These are phyloP conservation scores for Mythimna loreyi DNA, from an alignment of 2,888 invertebrate species.

Conservation along the genomic window DNA sequence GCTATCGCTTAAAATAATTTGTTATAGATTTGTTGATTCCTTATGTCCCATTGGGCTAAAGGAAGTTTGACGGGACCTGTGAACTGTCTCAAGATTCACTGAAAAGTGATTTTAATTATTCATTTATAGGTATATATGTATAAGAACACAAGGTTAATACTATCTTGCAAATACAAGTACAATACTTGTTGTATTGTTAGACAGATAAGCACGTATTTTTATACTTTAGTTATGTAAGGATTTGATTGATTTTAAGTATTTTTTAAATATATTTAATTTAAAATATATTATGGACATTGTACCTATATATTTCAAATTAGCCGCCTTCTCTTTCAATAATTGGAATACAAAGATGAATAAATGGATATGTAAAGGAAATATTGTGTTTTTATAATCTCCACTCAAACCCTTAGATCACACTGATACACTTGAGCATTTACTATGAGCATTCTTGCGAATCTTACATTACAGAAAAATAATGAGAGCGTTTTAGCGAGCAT, in stretches of 20 bases:
- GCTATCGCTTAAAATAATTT: conserved; percentile 33
- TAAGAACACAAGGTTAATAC: neutral
- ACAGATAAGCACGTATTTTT: conserved; percentile 23
- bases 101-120: conserved; percentile 13
- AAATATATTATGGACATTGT: conserved; percentile 52
- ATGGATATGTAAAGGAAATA: conserved; percentile 11
- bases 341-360: conserved; percentile 48
- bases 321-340: conserved; percentile 52
- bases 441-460: no score
- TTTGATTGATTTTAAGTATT: conserved; percentile 35
- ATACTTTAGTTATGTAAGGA: conserved; percentile 19
- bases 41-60: neutral
- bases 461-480: no score
- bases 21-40: conserved; percentile 7
- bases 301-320: conserved; percentile 60
- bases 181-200: conserved; percentile 41
- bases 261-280: conserved; percentile 54
- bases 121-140: no score
- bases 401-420: no score
- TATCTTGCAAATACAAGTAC: conserved; percentile 38
- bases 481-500: no score
- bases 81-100: conserved; percentile 17
- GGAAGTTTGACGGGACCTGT: neutral
- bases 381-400: neutral
- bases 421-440: no score